A percentile compares a stretch with the other conserved stretches of the same genome.
Conservation (phyloP, 2,888 invertebrate genomes). For the Phalera bucephala region DNA sequence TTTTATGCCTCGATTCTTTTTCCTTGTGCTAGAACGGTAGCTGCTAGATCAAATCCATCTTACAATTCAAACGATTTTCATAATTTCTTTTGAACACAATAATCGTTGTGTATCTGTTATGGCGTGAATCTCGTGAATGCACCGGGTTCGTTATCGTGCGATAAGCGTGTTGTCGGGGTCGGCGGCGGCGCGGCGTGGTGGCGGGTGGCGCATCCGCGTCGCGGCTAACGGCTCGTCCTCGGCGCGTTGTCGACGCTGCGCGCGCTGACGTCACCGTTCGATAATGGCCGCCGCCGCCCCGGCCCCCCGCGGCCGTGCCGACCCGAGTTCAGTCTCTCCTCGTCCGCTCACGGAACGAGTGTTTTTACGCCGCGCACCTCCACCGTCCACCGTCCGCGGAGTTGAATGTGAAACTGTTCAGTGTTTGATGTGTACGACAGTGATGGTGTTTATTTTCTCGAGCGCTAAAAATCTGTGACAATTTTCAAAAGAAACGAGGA, state of each 20-base stretch:
- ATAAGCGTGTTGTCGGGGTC: slow-evolving; percentile 55
- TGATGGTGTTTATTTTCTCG: slow-evolving; percentile 70
- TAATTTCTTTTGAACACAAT: too few relatives aligned
- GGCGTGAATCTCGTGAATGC: slow-evolving; percentile 34
- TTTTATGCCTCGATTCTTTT: too few relatives aligned
- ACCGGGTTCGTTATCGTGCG: slow-evolving; percentile 56
- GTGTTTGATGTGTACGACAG: slow-evolving; percentile 75
- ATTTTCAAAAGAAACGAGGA: slow-evolving; percentile 75
- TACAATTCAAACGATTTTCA: too few relatives aligned
- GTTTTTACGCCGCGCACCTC: slow-evolving; percentile 45
- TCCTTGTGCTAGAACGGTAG: too few relatives aligned
- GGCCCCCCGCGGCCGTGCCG: slow-evolving; percentile 46
- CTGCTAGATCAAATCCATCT: too few relatives aligned
- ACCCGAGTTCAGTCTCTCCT: slow-evolving; percentile 68
- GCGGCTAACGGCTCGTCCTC: slow-evolving; percentile 77
- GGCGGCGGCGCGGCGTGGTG: slow-evolving; percentile 49
- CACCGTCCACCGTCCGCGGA: slow-evolving; percentile 51
- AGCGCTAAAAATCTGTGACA: slow-evolving; percentile 71
- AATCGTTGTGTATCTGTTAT: slow-evolving; percentile 36
- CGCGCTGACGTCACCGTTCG: slow-evolving; percentile 84
- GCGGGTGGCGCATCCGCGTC: slow-evolving; percentile 70
- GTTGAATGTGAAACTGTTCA: slow-evolving; percentile 61
- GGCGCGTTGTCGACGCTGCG: slow-evolving; percentile 67
- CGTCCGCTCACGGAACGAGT: slow-evolving; percentile 60
- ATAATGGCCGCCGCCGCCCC: slow-evolving; percentile 73